Base-by-base conservation (phyloP, 2,888 invertebrate species). In the Hypolimnas misippus region DNA sequence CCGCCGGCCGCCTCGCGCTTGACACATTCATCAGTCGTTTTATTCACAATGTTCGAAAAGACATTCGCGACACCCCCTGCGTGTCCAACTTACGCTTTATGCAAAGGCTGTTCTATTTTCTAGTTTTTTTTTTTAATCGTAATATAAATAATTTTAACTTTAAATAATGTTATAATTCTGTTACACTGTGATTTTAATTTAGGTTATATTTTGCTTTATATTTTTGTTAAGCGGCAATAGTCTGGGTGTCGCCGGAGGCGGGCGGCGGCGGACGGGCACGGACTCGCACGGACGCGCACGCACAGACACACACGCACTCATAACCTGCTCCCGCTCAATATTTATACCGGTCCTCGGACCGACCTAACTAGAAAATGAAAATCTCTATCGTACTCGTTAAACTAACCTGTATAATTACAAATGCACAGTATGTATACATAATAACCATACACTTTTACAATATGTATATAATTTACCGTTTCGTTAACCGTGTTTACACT, bases 371-470 rank as follows among this genome's bases (percentile, higher is more conserved):
- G 78, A 76, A 70, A 70, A 81, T 83, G 76, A 78, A 86, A 89
- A 87, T 84, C 82, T 86, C 87, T 88, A 87, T 82, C 73, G 77
- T 82, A 84, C 81, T 84, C 86, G 84, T 86, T 84, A 88, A 84
- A 71, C 86, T 89, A 87, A 82, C 80, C 84, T 85, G 84, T 89
- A 89, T 87, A 87, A 86, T 91, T 90, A 91, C 90, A 90, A 91
- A 91, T 90, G 90, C 89, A 89, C 89, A 89, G 76, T 77, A 77
- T 81, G 75, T 78, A 78, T 87, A 88, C 83, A 86, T 83, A 82
- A 82, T 87, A 81, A 84, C 83, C 83, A 82, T 87, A 88, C 84
- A 84, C 84, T 85, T 86, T 86, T 85, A 89, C 85, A 71, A 86
- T 87, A 87, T 86, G 81, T 88, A 86, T 87, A 87, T 83, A 83